These are phyloP conservation scores for Euwallacea fornicatus DNA, from an alignment of 1,140 invertebrate genomes.

Conservation along the genomic window DNA sequence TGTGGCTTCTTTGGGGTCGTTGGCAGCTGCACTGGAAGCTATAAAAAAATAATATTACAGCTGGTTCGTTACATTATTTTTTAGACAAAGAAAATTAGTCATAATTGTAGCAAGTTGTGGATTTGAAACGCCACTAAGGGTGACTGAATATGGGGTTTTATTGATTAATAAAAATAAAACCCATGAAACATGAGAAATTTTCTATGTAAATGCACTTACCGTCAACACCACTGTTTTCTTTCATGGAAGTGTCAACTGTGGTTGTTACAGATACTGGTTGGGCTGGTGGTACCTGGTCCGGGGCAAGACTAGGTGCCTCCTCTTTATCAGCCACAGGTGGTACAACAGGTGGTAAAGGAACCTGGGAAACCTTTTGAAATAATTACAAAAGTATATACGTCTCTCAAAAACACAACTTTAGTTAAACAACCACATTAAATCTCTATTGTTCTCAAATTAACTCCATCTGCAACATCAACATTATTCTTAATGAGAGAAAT, in stretches of 20 bases:
- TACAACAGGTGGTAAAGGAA: conserved; percentile 47
- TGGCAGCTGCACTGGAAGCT: too few relatives aligned
- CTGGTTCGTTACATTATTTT: too few relatives aligned
- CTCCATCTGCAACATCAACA: too few relatives aligned
- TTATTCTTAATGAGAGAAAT: too few relatives aligned
- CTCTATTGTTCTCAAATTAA: too few relatives aligned
- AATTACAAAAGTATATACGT: conserved; percentile 6
- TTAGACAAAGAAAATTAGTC: too few relatives aligned
- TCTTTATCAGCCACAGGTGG: conserved; percentile 39
- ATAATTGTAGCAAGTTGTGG: too few relatives aligned
- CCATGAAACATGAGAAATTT: too few relatives aligned
- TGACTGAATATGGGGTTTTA: too few relatives aligned
- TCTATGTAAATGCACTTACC: conserved; percentile 34
- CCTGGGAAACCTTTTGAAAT: conserved; percentile 15
- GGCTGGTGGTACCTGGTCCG: neutral
- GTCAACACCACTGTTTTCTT: conserved; percentile 42
- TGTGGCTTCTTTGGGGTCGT: neutral
- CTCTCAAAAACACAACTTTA: neutral
- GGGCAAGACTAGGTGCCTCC: conserved; percentile 25
- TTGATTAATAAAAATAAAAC: too few relatives aligned
- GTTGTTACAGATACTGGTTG: conserved; percentile 21
- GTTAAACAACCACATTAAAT: neutral
- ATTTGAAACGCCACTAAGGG: too few relatives aligned
- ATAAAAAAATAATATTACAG: too few relatives aligned
- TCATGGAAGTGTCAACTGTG: conserved; percentile 36